Percentiles rank a stretch among this genome's conserved stretches.
These are phyloP conservation scores for Cepaea hortensis DNA, from an alignment of 2,888 invertebrate species.

Conservation along the genomic window DNA sequence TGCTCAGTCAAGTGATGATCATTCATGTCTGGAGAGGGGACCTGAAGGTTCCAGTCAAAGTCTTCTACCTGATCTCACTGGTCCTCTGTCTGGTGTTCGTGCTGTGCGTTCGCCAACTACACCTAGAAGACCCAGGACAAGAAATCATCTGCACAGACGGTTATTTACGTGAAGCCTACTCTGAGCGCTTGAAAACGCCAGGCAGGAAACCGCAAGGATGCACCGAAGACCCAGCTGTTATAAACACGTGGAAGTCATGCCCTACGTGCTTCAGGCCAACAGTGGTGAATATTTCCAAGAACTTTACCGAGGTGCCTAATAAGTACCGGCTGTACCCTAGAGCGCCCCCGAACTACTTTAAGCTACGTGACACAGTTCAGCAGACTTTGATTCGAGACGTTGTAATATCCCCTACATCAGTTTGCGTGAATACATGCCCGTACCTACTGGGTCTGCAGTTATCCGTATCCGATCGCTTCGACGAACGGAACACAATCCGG, in stretches of 20 bases:
- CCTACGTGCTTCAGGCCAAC: constrained; percentile 9
- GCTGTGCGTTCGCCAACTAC: neutral
- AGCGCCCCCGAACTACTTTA: neutral
- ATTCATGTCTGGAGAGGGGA: neutral
- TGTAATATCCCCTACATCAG: constrained; percentile 17
- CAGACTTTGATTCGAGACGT: neutral
- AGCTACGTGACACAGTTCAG: neutral
- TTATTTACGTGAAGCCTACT: neutral
- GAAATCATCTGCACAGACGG: neutral
- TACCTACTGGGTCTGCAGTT: constrained; percentile 20
- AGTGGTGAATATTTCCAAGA: neutral
- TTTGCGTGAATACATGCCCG: constrained; percentile 14
- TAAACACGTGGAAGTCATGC: neutral
- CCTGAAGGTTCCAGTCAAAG: constrained; percentile 6
- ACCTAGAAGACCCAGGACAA: neutral
- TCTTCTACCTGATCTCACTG: neutral
- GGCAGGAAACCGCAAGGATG: neutral
- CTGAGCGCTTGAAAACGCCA: neutral
- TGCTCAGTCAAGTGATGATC: neutral
- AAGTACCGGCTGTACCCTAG: neutral
- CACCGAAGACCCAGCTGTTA: neutral
- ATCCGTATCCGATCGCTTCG: neutral
- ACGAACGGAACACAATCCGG: neutral
- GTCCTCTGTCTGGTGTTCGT: neutral
- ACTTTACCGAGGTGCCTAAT: neutral